Conservation (phyloP, 1,140 invertebrate genomes). For the Manduca sexta region DNA sequence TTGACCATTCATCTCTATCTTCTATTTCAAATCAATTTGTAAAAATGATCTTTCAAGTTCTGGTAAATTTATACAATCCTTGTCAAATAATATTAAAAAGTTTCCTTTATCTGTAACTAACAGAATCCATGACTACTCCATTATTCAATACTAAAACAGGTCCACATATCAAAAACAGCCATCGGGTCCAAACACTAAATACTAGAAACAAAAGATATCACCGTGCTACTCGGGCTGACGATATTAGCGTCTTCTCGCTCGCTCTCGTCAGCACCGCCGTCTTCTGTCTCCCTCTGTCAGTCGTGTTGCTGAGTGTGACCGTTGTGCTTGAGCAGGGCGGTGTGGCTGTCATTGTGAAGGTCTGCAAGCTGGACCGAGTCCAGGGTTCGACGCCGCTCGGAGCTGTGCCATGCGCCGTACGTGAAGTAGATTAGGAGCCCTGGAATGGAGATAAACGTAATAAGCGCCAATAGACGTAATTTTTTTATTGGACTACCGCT, state of each 20-base stretch:
- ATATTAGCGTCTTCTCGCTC: conserved; percentile 5
- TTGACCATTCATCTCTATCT: too few relatives aligned
- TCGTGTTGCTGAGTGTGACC: conserved; percentile 38
- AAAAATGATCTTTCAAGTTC: too few relatives aligned
- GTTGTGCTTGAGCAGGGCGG: conserved; percentile 34
- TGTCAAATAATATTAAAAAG: too few relatives aligned
- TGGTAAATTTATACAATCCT: too few relatives aligned
- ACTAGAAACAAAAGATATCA: conserved; percentile 52
- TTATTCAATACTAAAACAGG: too few relatives aligned
- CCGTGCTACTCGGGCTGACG: conserved; percentile 37
- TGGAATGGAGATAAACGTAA: conserved; percentile 24
- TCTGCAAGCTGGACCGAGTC: conserved; percentile 36
- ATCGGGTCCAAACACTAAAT: conserved; percentile 15
- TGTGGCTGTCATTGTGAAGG: conserved; percentile 46
- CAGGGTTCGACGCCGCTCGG: conserved; percentile 54
- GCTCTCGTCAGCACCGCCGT: background rate
- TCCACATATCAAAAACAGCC: too few relatives aligned
- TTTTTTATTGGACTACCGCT: too few relatives aligned
- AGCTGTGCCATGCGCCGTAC: conserved; percentile 76
- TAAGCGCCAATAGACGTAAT: too few relatives aligned
- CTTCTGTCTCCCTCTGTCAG: conserved; percentile 31
- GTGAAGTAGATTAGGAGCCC: conserved; percentile 75
- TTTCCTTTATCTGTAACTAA: too few relatives aligned
- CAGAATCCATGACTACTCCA: too few relatives aligned
- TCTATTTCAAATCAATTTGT: too few relatives aligned